phyloP scores from a whole-genome alignment of 2,113 vertebrate genomes.

The Hoplias malabaricus region DNA sequence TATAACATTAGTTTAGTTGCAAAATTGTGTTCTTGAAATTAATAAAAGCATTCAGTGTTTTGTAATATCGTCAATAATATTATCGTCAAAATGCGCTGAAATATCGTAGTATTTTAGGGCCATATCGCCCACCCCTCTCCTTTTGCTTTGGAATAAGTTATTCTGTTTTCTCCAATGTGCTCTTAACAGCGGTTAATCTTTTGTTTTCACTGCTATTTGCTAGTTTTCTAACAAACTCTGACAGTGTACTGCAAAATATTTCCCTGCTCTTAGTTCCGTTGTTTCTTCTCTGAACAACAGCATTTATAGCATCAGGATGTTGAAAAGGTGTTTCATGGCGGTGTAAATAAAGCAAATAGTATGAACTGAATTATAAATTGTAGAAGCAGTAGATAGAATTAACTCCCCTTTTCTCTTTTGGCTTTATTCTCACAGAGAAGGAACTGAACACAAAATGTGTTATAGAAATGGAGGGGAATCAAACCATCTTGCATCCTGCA shows the following conservation, averaged over 20 bases:
- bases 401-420: slow-evolving; percentile 43
- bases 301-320: neutral
- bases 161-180: too few species aligned
- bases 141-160: too few species aligned
- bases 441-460: slow-evolving; percentile 97
- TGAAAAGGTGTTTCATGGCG: neutral
- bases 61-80: too few species aligned
- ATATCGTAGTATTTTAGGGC: too few species aligned
- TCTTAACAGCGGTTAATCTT: neutral
- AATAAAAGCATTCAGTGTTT: too few species aligned
- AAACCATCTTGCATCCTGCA: slow-evolving; percentile 85
- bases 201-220: neutral
- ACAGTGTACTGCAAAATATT: neutral
- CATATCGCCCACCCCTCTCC: too few species aligned
- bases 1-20: too few species aligned
- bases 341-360: neutral
- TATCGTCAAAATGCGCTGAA: too few species aligned
- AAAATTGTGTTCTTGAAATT: too few species aligned
- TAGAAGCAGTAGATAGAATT: neutral
- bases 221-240: neutral
- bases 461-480: slow-evolving; percentile 93
- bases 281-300: neutral
- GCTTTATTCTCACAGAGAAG: slow-evolving; percentile 79
- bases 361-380: neutral
- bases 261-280: neutral